A percentile compares a stretch with the other conserved stretches of the same genome.
Evolutionary conservation across 2,797 vertebrate genomes (phyloP).

Genomic region (Masticophis lateralis): DNA sequence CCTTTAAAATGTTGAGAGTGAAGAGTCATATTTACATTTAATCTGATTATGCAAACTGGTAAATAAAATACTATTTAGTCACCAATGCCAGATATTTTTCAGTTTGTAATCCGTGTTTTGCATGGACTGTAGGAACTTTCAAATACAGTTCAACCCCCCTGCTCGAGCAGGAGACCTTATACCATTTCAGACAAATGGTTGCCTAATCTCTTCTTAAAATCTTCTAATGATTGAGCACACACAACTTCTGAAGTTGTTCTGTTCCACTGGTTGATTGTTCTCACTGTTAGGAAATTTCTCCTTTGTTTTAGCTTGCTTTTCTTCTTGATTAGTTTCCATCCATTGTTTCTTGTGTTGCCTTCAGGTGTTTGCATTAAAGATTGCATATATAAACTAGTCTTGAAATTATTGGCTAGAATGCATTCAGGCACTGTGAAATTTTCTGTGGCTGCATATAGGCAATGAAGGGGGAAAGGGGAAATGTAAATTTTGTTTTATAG

Average conservation of each 20-base stretch:
- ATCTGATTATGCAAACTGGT: background rate
- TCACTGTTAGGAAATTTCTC: background rate
- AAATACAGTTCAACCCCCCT: background rate
- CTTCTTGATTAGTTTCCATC: background rate
- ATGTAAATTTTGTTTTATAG: background rate
- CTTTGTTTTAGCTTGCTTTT: background rate
- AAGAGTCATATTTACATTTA: background rate
- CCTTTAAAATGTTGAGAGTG: background rate
- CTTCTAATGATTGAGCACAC: background rate
- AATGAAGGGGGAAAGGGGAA: background rate
- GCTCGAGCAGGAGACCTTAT: background rate
- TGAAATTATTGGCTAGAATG: background rate
- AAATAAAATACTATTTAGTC: background rate
- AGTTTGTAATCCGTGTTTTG: background rate
- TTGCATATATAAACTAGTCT: background rate
- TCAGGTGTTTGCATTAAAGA: background rate
- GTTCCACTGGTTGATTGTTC: background rate
- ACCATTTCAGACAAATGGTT: background rate
- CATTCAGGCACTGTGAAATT: background rate
- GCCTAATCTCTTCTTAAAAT: background rate
- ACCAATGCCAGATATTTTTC: background rate
- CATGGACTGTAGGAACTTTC: background rate
- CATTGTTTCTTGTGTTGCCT: background rate
- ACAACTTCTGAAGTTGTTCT: background rate
- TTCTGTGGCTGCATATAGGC: background rate